Evolutionary conservation across 2,888 invertebrate species (phyloP).

Genomic region (Cepaea hortensis): DNA sequence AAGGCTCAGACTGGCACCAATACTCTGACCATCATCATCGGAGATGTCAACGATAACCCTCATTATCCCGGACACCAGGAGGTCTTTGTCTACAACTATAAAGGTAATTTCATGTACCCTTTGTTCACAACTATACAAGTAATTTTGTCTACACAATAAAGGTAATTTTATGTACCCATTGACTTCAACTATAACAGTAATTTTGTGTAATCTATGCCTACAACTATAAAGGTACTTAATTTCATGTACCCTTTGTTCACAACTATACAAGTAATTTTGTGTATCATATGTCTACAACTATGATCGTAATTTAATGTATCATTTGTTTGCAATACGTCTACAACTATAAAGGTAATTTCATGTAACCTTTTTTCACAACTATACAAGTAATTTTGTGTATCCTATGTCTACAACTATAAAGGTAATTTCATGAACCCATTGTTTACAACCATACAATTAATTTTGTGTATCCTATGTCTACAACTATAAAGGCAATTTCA

Average conservation of each 20-base stretch:
- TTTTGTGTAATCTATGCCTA: conserved; percentile 90
- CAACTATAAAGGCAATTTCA: too few species aligned
- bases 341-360: conserved; percentile 87
- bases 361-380: too few species aligned
- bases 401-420: conserved; percentile 97
- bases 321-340: conserved; percentile 84
- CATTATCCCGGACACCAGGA: conserved; percentile 98
- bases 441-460: too few species aligned
- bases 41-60: conserved; percentile 98
- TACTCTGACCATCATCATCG: conserved; percentile 95
- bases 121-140: too few species aligned
- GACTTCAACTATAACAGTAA: too few species aligned
- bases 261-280: too few species aligned
- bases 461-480: too few species aligned
- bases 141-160: too few species aligned
- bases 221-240: conserved; percentile 87
- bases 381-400: conserved; percentile 78
- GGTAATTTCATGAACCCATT: conserved; percentile 76
- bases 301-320: conserved; percentile 80
- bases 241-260: too few species aligned
- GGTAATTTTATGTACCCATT: too few species aligned
- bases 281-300: too few species aligned
- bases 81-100: conserved; percentile 97
- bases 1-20: conserved; percentile 92
- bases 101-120: conserved; percentile 78